Base-by-base conservation (phyloP, 2,113 vertebrate species). In the Labeo catla region DNA sequence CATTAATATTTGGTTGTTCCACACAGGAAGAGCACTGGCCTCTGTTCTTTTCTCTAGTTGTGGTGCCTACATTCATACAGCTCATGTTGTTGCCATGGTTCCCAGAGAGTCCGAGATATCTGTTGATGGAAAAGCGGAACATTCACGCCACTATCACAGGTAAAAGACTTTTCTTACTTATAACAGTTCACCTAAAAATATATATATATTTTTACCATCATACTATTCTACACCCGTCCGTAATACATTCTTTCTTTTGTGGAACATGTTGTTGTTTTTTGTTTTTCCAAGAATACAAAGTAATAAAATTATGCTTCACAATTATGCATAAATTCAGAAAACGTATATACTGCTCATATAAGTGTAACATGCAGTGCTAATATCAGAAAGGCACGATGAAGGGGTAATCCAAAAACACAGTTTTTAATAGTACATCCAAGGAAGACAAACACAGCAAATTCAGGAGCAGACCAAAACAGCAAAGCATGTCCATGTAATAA, bases 61-160 rank as follows among this genome's bases (percentile, higher is more conserved):
- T 95, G 3, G n/a, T 96, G 57, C 97, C 97, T 0, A 93, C 96
- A 43, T 88, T 91, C 36, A 73, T 97, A 36, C 97, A 98, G 90
- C 92, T 98, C 74, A 81, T 96, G 84, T 90, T 97, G 88, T 93
- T 98, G 87, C 96, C 94, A 78, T 97, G 96, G 95, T 98, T 98
- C 92, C 97, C 97, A 0, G 97, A 98, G 92, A 98, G 97, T 89
- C 97, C 97, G 0, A 95, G 97, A 0, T 97, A 97, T 91, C 93
- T 98, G 86, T 92, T 98, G 85, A 97, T 98, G 78, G 97, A 98
- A 89, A 97, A 93, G 86, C 93, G 91, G 0, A 93, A 98, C 0
- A 0, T 96, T 84, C 92, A 90, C 0, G 94, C 94, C 78, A 95
- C 97, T 39, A 93, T 96, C 9, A 87, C 90, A 90, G 97, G 97